Evolutionary conservation across 2,888 invertebrate species (phyloP).

Genomic region (Aethes cnicana): DNA sequence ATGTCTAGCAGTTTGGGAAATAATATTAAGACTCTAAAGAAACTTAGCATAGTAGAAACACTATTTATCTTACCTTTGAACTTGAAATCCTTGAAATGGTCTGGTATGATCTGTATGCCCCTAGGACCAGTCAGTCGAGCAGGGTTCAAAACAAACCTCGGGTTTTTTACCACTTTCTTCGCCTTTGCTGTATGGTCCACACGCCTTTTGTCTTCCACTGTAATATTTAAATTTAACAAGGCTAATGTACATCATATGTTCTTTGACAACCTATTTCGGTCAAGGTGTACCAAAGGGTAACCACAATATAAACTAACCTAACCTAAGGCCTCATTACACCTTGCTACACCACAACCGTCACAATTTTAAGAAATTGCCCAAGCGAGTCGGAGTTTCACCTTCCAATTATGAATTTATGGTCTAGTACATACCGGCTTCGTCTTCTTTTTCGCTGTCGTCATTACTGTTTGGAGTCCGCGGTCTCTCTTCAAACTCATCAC

Average conservation of each 20-base stretch:
- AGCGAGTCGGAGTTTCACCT: too few relatives aligned
- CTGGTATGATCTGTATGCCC: conserved; percentile 90
- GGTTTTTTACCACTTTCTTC: conserved; percentile 84
- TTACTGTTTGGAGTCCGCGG: conserved; percentile 62
- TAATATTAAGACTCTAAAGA: too few relatives aligned
- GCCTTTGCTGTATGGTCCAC: conserved; percentile 71
- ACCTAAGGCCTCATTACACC: too few relatives aligned
- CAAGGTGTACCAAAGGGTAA: not conserved
- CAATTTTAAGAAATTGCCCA: too few relatives aligned
- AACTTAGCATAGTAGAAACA: too few relatives aligned
- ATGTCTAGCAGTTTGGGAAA: too few relatives aligned
- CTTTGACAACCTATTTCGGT: too few relatives aligned
- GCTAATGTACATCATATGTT: too few relatives aligned
- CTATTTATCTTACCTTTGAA: conserved; percentile 82
- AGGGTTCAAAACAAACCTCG: conserved; percentile 85
- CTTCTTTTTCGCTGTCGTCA: conserved; percentile 65
- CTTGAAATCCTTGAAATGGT: conserved; percentile 90
- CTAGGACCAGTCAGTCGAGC: conserved; percentile 88
- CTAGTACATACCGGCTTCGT: conserved; percentile 64
- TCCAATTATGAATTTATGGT: too few relatives aligned
- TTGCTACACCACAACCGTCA: too few relatives aligned
- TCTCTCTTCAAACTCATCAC: conserved; percentile 74
- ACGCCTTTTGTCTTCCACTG: conserved; percentile 70
- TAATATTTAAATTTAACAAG: conserved; percentile 36
- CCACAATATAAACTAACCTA: too few relatives aligned